Evolutionary conservation across 2,797 vertebrate species (phyloP).

Genomic region (Gouania willdenowi): DNA sequence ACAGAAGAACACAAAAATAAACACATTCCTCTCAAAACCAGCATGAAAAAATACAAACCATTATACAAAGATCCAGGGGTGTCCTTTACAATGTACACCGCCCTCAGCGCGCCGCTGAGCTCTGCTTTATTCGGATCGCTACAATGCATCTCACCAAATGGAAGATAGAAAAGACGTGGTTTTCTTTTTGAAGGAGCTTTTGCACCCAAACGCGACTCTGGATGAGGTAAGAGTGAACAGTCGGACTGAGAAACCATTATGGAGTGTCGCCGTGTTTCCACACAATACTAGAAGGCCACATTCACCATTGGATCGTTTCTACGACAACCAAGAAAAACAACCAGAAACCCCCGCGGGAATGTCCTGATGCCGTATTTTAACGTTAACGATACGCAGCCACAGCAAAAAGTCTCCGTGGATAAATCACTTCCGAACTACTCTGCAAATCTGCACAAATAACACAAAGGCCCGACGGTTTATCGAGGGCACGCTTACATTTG

Average conservation of each 20-base stretch:
- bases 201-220: conserved; percentile 71
- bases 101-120: conserved; percentile 80
- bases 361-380: too few species aligned
- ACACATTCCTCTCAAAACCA: conserved; percentile 84
- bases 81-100: conserved; percentile 84
- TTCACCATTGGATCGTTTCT: conserved; percentile 71
- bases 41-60: conserved; percentile 87
- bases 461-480: too few species aligned
- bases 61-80: conserved; percentile 85
- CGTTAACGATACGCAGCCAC: too few species aligned
- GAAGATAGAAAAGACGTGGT: conserved; percentile 70
- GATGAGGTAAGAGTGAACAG: conserved; percentile 73
- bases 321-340: too few species aligned
- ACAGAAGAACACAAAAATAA: conserved; percentile 85
- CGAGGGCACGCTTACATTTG: too few species aligned
- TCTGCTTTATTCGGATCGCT: conserved; percentile 75
- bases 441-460: too few species aligned
- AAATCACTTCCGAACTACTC: too few species aligned
- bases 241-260: conserved; percentile 43
- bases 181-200: conserved; percentile 44
- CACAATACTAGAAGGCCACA: conserved; percentile 81
- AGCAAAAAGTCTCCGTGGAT: too few species aligned
- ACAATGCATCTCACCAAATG: conserved; percentile 80
- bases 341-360: too few species aligned
- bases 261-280: conserved; percentile 64